These are phyloP conservation scores for Nannospalax galili DNA, from an alignment of 2,113 vertebrate genomes.

Conservation along the genomic window DNA sequence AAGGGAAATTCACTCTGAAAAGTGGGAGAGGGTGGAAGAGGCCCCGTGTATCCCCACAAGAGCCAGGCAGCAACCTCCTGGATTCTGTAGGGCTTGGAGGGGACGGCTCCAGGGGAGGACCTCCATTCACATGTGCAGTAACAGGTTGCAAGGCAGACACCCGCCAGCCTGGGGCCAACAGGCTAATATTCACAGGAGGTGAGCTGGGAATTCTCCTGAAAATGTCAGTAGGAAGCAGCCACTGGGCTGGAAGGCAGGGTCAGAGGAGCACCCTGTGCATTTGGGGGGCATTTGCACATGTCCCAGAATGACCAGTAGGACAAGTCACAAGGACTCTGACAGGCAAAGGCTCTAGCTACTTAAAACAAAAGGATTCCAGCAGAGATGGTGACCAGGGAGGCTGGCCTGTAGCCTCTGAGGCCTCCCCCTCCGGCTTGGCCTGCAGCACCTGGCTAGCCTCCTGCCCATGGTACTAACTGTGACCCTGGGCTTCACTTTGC, in stretches of 20 bases:
- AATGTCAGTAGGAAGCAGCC: background rate
- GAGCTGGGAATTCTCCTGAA: fast-evolving
- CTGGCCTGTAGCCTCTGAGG: fast-evolving
- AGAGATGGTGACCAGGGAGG: fast-evolving
- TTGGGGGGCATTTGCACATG: fast-evolving
- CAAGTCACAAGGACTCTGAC: fast-evolving
- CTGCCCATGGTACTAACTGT: fast-evolving
- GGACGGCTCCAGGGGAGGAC: fast-evolving
- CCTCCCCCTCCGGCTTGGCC: fast-evolving
- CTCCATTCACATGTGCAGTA: fast-evolving
- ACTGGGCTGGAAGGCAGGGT: fast-evolving
- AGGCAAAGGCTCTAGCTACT: background rate
- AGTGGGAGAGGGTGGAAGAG: fast-evolving
- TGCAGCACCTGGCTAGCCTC: background rate
- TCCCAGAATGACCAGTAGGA: fast-evolving
- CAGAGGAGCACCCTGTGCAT: background rate
- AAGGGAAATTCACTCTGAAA: background rate
- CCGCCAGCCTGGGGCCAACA: fast-evolving
- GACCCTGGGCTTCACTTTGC: background rate
- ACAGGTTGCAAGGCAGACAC: no score
- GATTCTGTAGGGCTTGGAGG: background rate
- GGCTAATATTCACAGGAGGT: fast-evolving
- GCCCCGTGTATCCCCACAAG: background rate
- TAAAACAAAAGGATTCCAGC: background rate
- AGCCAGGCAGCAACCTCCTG: background rate